Conservation (phyloP, 2,113 vertebrate species). For the Psophia crepitans region DNA sequence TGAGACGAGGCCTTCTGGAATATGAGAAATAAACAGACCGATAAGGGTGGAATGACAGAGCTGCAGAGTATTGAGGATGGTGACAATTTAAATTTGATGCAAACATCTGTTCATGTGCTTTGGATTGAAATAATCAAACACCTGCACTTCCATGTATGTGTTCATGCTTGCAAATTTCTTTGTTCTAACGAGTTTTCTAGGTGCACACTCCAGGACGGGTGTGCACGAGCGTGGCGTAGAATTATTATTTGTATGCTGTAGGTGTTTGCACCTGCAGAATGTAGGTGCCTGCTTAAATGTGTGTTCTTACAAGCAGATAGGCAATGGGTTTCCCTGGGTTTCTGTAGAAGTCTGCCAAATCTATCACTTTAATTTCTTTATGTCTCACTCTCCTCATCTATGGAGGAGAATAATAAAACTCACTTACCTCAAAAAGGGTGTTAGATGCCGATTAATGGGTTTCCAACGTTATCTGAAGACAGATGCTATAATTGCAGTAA, state of each 20-base stretch:
- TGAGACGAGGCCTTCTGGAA: background rate
- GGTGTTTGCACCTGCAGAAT: slow-evolving; percentile 21
- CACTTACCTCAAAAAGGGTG: background rate
- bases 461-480: background rate
- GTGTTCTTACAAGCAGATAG: background rate
- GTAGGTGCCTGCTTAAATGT: background rate
- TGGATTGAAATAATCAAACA: background rate
- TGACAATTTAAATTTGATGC: slow-evolving; percentile 15
- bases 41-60: background rate
- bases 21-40: background rate
- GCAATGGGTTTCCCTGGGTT: background rate
- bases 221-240: background rate
- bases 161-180: background rate
- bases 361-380: background rate
- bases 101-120: slow-evolving; percentile 49
- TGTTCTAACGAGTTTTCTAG: background rate
- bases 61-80: slow-evolving; percentile 3
- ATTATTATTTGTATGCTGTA: background rate
- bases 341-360: background rate
- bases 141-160: background rate
- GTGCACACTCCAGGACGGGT: background rate
- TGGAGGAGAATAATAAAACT: background rate
- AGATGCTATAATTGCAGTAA: background rate
- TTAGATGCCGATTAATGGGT: background rate
- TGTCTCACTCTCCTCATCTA: background rate